Evolutionary conservation across 2,113 vertebrate species (phyloP).

Genomic region (Chrysemys picta): DNA sequence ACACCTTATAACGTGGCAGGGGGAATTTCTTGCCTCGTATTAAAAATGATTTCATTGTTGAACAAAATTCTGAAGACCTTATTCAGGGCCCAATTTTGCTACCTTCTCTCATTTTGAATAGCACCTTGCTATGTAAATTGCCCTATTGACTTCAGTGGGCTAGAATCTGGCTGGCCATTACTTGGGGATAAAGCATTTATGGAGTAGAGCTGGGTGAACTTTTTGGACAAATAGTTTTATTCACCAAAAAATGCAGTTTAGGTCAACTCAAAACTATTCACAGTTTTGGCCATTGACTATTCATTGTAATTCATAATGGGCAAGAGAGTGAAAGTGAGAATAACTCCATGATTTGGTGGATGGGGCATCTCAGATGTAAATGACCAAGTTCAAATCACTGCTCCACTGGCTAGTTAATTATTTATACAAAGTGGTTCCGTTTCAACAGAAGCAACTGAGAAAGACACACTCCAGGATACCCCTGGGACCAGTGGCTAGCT

Average conservation of each 20-base stretch:
- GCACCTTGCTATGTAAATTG: neutral
- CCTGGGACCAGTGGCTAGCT: neutral
- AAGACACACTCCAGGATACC: neutral
- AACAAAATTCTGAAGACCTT: neutral
- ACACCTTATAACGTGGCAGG: neutral
- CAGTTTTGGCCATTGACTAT: neutral
- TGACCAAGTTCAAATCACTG: neutral
- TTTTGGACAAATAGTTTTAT: neutral
- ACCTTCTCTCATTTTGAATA: neutral
- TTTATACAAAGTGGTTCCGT: neutral
- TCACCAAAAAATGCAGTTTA: neutral
- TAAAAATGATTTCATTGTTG: neutral
- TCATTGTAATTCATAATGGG: neutral
- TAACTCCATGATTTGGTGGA: neutral
- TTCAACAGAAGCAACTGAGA: neutral
- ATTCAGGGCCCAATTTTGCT: neutral
- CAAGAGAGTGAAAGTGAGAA: neutral
- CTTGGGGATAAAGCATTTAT: neutral
- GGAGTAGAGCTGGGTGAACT: neutral
- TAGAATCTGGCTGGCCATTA: neutral
- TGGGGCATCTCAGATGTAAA: neutral
- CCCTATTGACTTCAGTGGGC: neutral
- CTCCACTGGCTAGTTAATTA: neutral
- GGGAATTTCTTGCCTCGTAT: neutral
- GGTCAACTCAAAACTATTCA: neutral